These are phyloP conservation scores for Sinhomidia bicolor DNA, from an alignment of 2,888 invertebrate species.

Conservation along the genomic window DNA sequence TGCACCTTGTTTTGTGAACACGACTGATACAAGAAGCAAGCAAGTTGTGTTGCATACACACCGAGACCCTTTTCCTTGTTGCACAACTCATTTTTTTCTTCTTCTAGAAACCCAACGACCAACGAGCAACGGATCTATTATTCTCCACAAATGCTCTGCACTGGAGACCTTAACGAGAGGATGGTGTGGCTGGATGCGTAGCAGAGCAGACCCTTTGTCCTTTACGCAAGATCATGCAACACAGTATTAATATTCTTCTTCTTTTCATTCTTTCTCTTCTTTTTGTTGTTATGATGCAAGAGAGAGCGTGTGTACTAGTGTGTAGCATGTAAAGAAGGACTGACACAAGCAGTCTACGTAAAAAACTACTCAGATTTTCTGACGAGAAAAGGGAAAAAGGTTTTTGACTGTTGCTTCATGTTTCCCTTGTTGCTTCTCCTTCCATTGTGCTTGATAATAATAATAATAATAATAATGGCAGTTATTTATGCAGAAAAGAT, in stretches of 20 bases:
- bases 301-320: neutral
- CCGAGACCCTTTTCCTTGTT: no score
- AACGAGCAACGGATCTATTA: no score
- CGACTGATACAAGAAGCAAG: no score
- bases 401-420: slow-evolving; percentile 37
- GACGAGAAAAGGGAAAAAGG: neutral
- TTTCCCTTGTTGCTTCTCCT: neutral
- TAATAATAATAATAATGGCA: neutral
- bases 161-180: slow-evolving; percentile 17
- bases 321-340: no score
- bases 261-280: neutral
- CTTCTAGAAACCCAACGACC: no score
- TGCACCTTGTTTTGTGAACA: no score
- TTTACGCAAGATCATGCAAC: slow-evolving; percentile 5
- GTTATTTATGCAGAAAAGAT: slow-evolving; percentile 33
- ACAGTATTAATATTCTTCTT: slow-evolving; percentile 7
- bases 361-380: slow-evolving; percentile 22
- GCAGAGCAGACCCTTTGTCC: neutral
- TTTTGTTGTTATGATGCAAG: slow-evolving; percentile 19
- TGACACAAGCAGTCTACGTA: neutral
- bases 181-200: no score
- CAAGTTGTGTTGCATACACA: no score
- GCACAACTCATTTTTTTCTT: no score
- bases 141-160: no score
- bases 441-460: no score